Evolutionary conservation across 2,888 invertebrate genomes (phyloP).

Genomic region (Pseudoips prasinana): DNA sequence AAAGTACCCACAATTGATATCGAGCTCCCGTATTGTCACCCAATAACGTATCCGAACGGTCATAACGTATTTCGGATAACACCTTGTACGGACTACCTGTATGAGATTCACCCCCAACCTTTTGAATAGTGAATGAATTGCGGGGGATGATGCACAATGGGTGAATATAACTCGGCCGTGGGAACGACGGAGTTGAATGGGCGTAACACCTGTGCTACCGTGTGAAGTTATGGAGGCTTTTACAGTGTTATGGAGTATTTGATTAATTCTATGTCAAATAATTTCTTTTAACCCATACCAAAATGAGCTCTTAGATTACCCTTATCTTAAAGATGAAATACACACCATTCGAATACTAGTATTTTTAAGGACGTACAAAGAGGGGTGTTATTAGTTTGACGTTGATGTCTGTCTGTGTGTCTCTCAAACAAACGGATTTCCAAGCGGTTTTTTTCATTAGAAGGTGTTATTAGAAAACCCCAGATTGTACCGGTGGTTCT

Average conservation of each 20-base stretch:
- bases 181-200: slow-evolving; percentile 56
- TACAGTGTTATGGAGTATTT: slow-evolving; percentile 17
- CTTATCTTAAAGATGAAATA: too few species aligned
- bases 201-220: slow-evolving; percentile 62
- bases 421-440: too few species aligned
- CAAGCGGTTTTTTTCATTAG: too few species aligned
- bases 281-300: too few species aligned
- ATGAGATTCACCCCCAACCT: slow-evolving; percentile 67
- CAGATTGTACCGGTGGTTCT: too few species aligned
- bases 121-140: slow-evolving; percentile 51
- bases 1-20: neutral
- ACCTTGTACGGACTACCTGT: slow-evolving; percentile 58
- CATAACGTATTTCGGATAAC: slow-evolving; percentile 59
- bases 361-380: too few species aligned
- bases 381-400: too few species aligned
- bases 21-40: slow-evolving; percentile 16
- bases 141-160: slow-evolving; percentile 58
- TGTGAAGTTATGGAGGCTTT: slow-evolving; percentile 28
- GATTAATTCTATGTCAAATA: slow-evolving; percentile 2
- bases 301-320: too few species aligned
- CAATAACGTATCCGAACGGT: slow-evolving; percentile 44
- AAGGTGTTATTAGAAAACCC: too few species aligned
- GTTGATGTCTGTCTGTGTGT: too few species aligned
- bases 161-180: slow-evolving; percentile 58
- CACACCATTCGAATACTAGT: too few species aligned